A percentile compares a stretch with the other conserved stretches of the same genome.
Evolutionary conservation across 1,140 invertebrate genomes (phyloP).

Genomic region (Trichonephila inaurata): DNA sequence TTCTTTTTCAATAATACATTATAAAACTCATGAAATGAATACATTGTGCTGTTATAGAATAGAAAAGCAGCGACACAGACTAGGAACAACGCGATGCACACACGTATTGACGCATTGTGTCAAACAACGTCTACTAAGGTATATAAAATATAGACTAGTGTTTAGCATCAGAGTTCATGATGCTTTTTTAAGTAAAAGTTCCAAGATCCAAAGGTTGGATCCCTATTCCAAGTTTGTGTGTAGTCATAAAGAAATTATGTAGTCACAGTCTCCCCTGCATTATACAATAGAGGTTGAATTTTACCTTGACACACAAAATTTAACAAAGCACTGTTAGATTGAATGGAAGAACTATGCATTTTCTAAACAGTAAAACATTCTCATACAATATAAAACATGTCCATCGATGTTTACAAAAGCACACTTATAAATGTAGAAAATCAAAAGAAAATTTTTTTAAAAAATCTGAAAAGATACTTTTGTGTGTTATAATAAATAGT

Average conservation of each 20-base stretch:
- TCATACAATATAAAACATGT: background rate
- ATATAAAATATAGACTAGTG: conserved; percentile 76
- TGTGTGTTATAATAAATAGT: background rate
- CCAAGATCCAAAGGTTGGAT: background rate
- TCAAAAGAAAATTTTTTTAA: background rate
- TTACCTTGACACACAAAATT: background rate
- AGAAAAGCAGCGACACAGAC: conserved; percentile 74
- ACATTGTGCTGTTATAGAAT: conserved; percentile 66
- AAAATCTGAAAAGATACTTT: background rate
- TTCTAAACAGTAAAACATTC: background rate
- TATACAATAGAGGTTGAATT: background rate
- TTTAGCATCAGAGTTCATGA: conserved; percentile 65
- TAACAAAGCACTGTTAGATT: background rate
- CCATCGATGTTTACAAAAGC: background rate
- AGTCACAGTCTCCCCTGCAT: background rate
- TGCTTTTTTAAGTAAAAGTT: conserved; percentile 72
- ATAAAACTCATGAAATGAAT: conserved; percentile 60
- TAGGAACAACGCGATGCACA: conserved; percentile 72
- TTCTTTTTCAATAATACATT: conserved; percentile 45
- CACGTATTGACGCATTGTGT: conserved; percentile 44
- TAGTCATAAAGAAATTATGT: background rate
- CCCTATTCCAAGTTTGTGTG: background rate
- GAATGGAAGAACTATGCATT: conserved; percentile 22
- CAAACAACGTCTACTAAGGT: conserved; percentile 65
- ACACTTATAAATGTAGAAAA: conserved; percentile 21